Evolutionary conservation across 2,888 invertebrate species (phyloP).

Genomic region (Lagria hirta): DNA sequence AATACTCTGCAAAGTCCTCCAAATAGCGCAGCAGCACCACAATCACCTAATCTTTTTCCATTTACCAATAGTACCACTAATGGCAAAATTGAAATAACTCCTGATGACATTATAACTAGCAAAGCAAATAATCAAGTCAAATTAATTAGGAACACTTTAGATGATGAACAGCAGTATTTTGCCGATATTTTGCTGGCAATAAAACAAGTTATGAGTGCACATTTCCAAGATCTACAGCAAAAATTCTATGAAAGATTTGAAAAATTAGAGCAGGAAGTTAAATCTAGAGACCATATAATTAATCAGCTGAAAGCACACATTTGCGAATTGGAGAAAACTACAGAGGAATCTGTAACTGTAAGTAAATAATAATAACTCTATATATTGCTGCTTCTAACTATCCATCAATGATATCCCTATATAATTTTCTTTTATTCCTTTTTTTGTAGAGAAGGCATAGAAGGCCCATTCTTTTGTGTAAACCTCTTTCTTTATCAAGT

Average conservation of each 20-base stretch:
- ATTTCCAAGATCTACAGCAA: constrained; percentile 69
- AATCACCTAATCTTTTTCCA: constrained; percentile 41
- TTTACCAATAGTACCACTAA: too few species aligned
- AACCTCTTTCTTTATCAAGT: too few species aligned
- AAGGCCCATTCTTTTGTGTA: too few species aligned
- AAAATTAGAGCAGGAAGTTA: constrained; percentile 78
- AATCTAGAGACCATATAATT: constrained; percentile 78
- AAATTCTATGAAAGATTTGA: constrained; percentile 74
- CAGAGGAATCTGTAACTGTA: constrained; percentile 50
- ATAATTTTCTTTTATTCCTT: too few species aligned
- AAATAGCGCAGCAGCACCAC: constrained; percentile 44
- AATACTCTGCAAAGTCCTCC: constrained; percentile 84
- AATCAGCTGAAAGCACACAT: constrained; percentile 73
- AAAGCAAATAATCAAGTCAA: constrained; percentile 64
- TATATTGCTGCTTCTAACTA: too few species aligned
- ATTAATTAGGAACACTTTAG: constrained; percentile 61
- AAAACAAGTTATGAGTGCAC: constrained; percentile 77
- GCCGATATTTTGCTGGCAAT: constrained; percentile 76
- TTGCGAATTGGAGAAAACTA: constrained; percentile 61
- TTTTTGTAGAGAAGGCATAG: too few species aligned
- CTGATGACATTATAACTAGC: constrained; percentile 56
- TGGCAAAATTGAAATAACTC: constrained; percentile 46
- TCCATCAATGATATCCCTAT: too few species aligned
- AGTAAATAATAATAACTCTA: constrained; percentile 19
- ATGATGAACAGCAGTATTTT: constrained; percentile 77